Percentiles rank a stretch among this genome's conserved stretches.
These are phyloP conservation scores for Hippopotamus amphibius DNA, from an alignment of 2,113 vertebrate genomes.

Conservation along the genomic window DNA sequence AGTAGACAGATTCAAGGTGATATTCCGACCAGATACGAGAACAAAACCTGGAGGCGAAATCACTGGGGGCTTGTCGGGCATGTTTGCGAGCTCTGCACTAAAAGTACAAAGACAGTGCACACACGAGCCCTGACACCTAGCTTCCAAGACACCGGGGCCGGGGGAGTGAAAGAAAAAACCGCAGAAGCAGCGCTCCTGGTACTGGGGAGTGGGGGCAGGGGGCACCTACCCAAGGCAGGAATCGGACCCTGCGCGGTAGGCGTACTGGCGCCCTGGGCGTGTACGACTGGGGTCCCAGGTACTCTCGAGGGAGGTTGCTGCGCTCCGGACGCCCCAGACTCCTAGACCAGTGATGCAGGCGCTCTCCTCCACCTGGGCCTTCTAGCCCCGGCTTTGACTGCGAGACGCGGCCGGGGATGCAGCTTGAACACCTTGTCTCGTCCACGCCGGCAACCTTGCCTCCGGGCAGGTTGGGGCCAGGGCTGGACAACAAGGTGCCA, in stretches of 20 bases:
- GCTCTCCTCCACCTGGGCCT: not conserved
- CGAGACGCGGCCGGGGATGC: not conserved
- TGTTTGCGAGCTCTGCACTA: not conserved
- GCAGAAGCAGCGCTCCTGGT: not conserved
- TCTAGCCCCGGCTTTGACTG: not conserved
- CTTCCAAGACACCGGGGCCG: not conserved
- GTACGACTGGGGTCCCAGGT: not conserved
- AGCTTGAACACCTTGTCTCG: not conserved
- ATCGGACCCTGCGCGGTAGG: rapidly evolving
- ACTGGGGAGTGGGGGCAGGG: no score
- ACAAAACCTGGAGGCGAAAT: not conserved
- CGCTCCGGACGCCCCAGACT: not conserved
- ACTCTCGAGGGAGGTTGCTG: not conserved
- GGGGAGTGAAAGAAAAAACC: no score
- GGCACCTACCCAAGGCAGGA: not conserved
- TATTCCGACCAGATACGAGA: not conserved
- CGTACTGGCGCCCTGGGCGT: not conserved
- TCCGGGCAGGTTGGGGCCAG: not conserved
- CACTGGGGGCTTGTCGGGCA: not conserved
- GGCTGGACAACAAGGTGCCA: not conserved
- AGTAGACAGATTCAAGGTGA: not conserved
- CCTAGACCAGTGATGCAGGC: not conserved
- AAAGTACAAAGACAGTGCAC: not conserved
- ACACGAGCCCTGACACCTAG: not conserved
- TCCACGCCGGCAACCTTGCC: not conserved